Conservation (phyloP, 1,140 invertebrate species). For the Ceratina calcarata region DNA sequence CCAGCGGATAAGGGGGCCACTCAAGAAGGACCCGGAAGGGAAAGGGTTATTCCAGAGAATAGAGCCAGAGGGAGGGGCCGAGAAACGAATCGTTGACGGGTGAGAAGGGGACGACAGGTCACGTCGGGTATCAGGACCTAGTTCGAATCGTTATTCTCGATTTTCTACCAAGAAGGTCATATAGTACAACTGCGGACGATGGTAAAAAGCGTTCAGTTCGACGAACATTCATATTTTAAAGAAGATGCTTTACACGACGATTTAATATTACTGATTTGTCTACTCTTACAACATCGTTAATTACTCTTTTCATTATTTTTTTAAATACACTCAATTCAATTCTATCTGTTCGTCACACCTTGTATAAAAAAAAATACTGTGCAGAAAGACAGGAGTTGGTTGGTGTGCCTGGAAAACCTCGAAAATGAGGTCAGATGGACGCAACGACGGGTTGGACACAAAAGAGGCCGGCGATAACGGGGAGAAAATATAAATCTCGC, state of each 20-base stretch:
- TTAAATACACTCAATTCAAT: too few species aligned
- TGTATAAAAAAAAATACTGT: too few species aligned
- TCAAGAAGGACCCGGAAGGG: slow-evolving; percentile 16
- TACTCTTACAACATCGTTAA: too few species aligned
- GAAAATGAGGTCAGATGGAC: slow-evolving; percentile 51
- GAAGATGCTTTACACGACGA: slow-evolving; percentile 21
- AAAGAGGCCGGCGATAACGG: slow-evolving; percentile 57
- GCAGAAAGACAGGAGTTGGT: slow-evolving; percentile 1
- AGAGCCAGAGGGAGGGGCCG: not conserved
- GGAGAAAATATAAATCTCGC: slow-evolving; percentile 62
- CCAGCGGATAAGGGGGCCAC: slow-evolving; percentile 55
- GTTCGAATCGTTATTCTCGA: slow-evolving; percentile 55
- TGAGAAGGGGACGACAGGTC: slow-evolving; percentile 38
- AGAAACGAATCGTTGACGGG: slow-evolving; percentile 17
- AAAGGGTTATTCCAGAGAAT: slow-evolving; percentile 20
- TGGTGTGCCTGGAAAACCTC: slow-evolving; percentile 13
- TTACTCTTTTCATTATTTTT: too few species aligned
- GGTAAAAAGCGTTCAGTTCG: slow-evolving; percentile 54
- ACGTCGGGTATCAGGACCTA: slow-evolving; percentile 20
- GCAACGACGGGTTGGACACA: slow-evolving; percentile 39
- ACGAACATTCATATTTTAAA: too few species aligned
- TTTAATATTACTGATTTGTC: slow-evolving; percentile 54
- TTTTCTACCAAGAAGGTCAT: slow-evolving; percentile 44
- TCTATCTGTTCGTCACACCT: slow-evolving; percentile 13
- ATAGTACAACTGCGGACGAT: slow-evolving; percentile 30